Conservation (phyloP, 2,113 vertebrate genomes). For the Phalacrocorax aristotelis region DNA sequence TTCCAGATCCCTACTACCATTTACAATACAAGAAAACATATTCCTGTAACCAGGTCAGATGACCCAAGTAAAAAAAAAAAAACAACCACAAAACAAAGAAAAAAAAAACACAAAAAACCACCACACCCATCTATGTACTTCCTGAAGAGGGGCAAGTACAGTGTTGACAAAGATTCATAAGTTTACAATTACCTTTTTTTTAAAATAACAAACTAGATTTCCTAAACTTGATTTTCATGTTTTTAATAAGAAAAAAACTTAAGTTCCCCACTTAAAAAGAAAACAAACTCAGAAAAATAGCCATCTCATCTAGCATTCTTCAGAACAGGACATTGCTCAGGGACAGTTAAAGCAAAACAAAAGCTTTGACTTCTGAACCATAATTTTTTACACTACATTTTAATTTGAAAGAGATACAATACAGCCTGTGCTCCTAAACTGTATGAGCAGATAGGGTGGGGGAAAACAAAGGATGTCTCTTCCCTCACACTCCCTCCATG, state of each 20-base stretch:
- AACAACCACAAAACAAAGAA: no score
- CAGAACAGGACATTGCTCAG: neutral
- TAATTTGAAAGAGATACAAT: neutral
- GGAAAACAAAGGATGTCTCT: neutral
- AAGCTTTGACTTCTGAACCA: neutral
- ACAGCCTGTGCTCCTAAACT: neutral
- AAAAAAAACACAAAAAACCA: no score
- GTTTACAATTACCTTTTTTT: no score
- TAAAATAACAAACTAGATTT: neutral
- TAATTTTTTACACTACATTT: neutral
- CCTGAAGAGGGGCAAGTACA: neutral
- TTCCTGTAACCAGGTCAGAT: neutral
- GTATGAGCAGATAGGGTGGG: neutral
- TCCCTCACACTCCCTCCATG: neutral
- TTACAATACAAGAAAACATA: neutral
- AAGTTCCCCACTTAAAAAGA: neutral
- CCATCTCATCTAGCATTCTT: neutral
- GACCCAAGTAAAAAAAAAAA: neutral
- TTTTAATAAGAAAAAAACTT: neutral
- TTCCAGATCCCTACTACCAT: neutral
- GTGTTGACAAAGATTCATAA: neutral
- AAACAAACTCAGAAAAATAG: neutral
- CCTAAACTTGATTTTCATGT: neutral
- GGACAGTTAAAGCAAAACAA: neutral
- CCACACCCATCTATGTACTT: neutral